Evolutionary conservation across 1,140 invertebrate species (phyloP).

Genomic region (Leptinotarsa defecta): DNA sequence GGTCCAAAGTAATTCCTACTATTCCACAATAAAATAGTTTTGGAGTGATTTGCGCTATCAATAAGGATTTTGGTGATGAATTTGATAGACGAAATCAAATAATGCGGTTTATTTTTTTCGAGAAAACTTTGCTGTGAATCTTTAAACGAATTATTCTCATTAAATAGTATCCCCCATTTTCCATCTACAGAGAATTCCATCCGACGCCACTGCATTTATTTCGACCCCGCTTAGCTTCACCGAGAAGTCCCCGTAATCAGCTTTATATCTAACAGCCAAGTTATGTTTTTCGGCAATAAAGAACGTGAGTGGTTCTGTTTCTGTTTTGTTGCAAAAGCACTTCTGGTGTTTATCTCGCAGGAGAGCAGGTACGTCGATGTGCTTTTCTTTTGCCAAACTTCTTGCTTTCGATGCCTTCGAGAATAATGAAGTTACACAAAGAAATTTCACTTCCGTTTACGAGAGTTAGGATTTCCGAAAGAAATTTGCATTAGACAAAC

Average conservation of each 20-base stretch:
- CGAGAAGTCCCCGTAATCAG: neutral
- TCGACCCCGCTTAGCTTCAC: too few relatives aligned
- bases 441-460: neutral
- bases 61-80: too few relatives aligned
- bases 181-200: too few relatives aligned
- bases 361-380: neutral
- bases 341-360: neutral
- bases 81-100: too few relatives aligned
- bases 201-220: too few relatives aligned
- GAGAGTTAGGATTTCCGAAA: neutral
- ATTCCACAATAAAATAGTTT: too few relatives aligned
- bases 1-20: too few relatives aligned
- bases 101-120: too few relatives aligned
- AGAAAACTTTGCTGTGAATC: too few relatives aligned
- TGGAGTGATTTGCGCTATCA: too few relatives aligned
- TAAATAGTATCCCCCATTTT: too few relatives aligned
- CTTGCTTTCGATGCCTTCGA: neutral
- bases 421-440: neutral
- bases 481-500: neutral
- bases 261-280: neutral
- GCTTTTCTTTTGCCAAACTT: neutral
- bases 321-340: slow-evolving; percentile 2
- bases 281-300: neutral
- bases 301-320: neutral
- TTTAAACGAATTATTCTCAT: too few relatives aligned